Percentiles rank a stretch among this genome's conserved stretches.
Conservation (phyloP, 2,797 vertebrate species). For the Acestrorhynchus altus region DNA sequence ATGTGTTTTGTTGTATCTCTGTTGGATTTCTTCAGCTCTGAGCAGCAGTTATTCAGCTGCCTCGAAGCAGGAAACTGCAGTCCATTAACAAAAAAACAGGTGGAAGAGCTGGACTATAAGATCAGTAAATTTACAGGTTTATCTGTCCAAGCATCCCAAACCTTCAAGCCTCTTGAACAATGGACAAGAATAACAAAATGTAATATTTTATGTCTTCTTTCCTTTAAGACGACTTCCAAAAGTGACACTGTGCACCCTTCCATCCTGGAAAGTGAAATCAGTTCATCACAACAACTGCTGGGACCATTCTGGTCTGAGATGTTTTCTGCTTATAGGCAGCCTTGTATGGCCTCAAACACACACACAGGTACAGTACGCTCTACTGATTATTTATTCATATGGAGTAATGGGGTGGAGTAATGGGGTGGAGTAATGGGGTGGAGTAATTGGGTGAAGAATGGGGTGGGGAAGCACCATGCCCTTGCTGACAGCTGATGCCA, state of each 20-base stretch:
- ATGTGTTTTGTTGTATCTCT: neutral
- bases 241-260: conserved; percentile 3
- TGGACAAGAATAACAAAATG: too few relatives aligned
- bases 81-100: neutral
- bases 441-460: too few relatives aligned
- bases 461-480: too few relatives aligned
- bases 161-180: too few relatives aligned
- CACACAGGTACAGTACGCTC: neutral
- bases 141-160: too few relatives aligned
- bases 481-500: too few relatives aligned
- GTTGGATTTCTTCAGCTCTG: neutral
- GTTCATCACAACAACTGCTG: neutral
- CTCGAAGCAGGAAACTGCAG: neutral
- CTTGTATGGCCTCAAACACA: conserved; percentile 5
- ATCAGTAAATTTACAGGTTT: neutral
- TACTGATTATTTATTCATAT: neutral
- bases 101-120: neutral
- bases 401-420: too few relatives aligned
- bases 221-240: neutral
- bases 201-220: neutral
- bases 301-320: neutral
- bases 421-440: too few relatives aligned
- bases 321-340: too few relatives aligned
- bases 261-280: too few relatives aligned
- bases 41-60: neutral